Conservation (phyloP, 2,888 invertebrate genomes). For the Camponotus fellah region DNA sequence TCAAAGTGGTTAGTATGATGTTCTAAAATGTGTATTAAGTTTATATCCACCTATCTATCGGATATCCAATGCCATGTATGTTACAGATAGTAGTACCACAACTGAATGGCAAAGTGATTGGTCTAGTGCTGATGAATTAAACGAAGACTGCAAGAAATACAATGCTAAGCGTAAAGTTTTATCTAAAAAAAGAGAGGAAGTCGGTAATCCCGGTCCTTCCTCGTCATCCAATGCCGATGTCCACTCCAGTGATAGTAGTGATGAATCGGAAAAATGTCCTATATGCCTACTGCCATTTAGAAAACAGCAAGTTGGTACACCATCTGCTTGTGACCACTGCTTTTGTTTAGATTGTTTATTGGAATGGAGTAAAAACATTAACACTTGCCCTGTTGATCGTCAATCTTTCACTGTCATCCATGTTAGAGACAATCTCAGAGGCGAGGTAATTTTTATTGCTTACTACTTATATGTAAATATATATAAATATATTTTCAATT, state of each 20-base stretch:
- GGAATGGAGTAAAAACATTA: slow-evolving; percentile 98
- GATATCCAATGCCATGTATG: background rate
- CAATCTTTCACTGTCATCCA: slow-evolving; percentile 92
- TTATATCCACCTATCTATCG: slow-evolving; percentile 8
- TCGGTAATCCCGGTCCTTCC: slow-evolving; percentile 36
- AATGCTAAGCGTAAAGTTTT: slow-evolving; percentile 57
- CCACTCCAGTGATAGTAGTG: slow-evolving; percentile 88
- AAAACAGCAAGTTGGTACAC: slow-evolving; percentile 94
- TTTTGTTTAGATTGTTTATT: slow-evolving; percentile 96
- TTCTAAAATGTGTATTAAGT: background rate
- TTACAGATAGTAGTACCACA: slow-evolving; percentile 68
- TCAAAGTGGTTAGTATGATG: slow-evolving; percentile 66
- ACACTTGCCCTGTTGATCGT: slow-evolving; percentile 97
- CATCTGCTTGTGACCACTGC: slow-evolving; percentile 94
- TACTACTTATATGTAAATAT: background rate
- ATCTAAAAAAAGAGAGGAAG: slow-evolving; percentile 61
- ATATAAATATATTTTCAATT: slow-evolving; percentile 14
- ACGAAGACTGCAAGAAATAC: slow-evolving; percentile 48
- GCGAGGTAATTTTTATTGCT: slow-evolving; percentile 85
- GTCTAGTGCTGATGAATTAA: slow-evolving; percentile 78
- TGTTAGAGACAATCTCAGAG: slow-evolving; percentile 90
- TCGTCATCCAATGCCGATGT: slow-evolving; percentile 64
- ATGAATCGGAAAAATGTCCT: slow-evolving; percentile 94
- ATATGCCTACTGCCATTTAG: slow-evolving; percentile 94
- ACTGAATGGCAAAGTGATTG: slow-evolving; percentile 84